Conservation (phyloP, 2,113 vertebrate genomes). For the Porphyrio hochstetteri region DNA sequence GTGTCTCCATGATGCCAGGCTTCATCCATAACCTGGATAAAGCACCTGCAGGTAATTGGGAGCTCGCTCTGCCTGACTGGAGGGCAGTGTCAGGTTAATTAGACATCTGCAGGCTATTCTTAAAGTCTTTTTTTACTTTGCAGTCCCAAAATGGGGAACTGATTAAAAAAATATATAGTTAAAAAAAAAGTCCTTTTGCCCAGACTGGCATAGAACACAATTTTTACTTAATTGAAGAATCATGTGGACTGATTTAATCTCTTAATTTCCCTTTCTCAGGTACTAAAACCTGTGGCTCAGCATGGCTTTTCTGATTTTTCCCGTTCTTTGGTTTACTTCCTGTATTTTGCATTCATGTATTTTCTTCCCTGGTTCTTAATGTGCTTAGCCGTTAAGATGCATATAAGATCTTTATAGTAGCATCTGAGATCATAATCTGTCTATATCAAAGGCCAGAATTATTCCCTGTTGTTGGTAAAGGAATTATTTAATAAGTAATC, state of each 20-base stretch:
- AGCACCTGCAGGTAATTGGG: conserved; percentile 26
- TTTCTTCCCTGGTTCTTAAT: conserved; percentile 34
- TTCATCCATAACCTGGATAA: not conserved
- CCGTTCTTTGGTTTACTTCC: conserved; percentile 38
- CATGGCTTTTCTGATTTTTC: conserved; percentile 32
- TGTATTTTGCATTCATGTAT: conserved; percentile 35
- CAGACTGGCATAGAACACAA: not conserved
- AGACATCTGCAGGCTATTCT: conserved; percentile 23
- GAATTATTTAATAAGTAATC: conserved; percentile 76
- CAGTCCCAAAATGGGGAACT: not conserved
- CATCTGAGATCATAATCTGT: conserved; percentile 66
- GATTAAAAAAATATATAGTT: not conserved
- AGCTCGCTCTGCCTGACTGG: not conserved
- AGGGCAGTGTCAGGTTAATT: conserved; percentile 35
- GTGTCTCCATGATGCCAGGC: not conserved
- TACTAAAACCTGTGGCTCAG: conserved; percentile 28
- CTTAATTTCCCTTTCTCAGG: conserved; percentile 37
- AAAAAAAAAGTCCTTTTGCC: not conserved
- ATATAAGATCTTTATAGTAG: conserved; percentile 42
- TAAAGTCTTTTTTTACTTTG: not conserved
- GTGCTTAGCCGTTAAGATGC: conserved; percentile 31
- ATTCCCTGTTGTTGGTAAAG: conserved; percentile 72
- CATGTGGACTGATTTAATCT: conserved; percentile 9
- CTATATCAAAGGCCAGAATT: conserved; percentile 72
- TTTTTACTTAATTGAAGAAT: conserved; percentile 42